Evolutionary conservation across 2,888 invertebrate species (phyloP), one percentile per base, ranked within the genome.

Genomic region (Eilema depressum): DNA sequence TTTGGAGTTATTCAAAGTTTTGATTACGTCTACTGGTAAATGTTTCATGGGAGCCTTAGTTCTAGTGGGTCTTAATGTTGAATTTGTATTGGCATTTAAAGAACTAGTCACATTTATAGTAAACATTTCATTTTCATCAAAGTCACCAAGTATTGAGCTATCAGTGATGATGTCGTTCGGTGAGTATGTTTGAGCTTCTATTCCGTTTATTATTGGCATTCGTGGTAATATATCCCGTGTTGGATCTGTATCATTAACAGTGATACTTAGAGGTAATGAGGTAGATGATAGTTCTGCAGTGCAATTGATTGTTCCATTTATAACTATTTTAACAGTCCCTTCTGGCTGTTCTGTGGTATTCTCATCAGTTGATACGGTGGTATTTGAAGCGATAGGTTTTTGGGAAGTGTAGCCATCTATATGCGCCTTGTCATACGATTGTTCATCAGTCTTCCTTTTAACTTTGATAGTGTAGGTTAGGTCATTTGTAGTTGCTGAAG

Each of bases 101-200:
- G 95, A 95, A 80, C 96, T 95, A 4, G 96, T 96, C 14, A 96
- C 96, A 79, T 96, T 96, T 76, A 96, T 96, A 65, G 95, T 94
- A 73, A 96, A 95, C 30, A 94, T 93, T 79, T 96, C 96, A 76
- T 95, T 94, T 26, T 96, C 96, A 72, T 93, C 93, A 66, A 91
- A 92, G n/a, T 81, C 89, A n/a, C 84, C 90, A 64, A 88, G 83
- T 0, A 89, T 80, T 66, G 81, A 89, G 76, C 91, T 85, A 65
- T 94, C 92, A 2, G 95, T 95, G 53, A 95, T 95, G 14, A 95
- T 93, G 56, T 95, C 95, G 61, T 89, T 88, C 3, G 93, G 88
- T 28, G 91, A 87, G 75, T 89, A 91, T 0, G 93, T 92, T 60
- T 92, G 90, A 4, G 88, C 87, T 76, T 93, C 92, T 20, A 90